Percentiles rank a stretch among this genome's conserved stretches.
phyloP scores from a whole-genome alignment of 2,888 invertebrate species.

The Tanypteryx hageni region DNA sequence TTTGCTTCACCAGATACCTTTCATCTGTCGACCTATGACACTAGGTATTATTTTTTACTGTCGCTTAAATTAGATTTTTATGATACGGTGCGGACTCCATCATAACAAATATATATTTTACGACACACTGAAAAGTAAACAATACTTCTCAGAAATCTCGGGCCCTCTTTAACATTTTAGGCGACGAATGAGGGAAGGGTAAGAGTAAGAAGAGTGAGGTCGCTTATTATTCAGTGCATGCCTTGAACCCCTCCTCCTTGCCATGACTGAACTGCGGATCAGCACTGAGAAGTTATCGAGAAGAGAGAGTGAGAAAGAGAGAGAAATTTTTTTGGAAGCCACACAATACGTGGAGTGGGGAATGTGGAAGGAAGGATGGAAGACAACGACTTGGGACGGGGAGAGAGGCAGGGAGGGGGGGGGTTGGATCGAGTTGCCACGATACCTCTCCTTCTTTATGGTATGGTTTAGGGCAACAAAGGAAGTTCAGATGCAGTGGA shows the following conservation, averaged over 20 bases:
- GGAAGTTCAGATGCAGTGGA: not conserved
- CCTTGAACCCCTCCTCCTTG: not conserved
- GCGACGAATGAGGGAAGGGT: not conserved
- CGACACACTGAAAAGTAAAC: not conserved
- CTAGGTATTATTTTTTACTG: no score
- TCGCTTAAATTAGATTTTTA: no score
- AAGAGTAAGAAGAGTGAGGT: not conserved
- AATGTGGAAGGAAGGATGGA: not conserved
- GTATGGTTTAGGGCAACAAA: slow-evolving; percentile 5
- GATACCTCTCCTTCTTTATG: not conserved
- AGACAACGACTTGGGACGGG: not conserved
- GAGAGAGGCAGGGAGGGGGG: not conserved
- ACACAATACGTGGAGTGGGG: not conserved
- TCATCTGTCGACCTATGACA: no score
- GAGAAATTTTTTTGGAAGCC: no score
- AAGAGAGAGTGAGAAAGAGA: not conserved
- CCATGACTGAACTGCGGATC: slow-evolving; percentile 39
- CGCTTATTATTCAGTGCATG: slow-evolving; percentile 47
- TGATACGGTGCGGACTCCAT: no score
- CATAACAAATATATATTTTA: no score
- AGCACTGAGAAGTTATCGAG: not conserved
- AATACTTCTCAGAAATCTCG: not conserved
- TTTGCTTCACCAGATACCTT: no score
- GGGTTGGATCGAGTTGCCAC: not conserved
- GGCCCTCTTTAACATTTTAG: not conserved